phyloP scores from a whole-genome alignment of 2,888 invertebrate genomes.

The Ligdia adustata region DNA sequence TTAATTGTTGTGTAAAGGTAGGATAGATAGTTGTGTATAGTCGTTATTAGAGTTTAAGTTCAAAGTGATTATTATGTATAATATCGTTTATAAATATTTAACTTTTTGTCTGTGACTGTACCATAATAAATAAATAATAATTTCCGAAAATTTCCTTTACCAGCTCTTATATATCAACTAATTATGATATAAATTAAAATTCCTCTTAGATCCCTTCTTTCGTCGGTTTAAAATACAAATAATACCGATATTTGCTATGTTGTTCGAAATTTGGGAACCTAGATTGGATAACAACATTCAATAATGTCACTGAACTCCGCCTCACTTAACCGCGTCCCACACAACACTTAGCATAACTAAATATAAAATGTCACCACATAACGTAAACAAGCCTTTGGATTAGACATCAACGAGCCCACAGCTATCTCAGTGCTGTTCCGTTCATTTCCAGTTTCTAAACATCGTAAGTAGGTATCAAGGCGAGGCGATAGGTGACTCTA shows the following conservation, averaged over 20 bases:
- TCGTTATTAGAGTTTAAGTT: too few relatives aligned
- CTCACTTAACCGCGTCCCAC: slow-evolving; percentile 27
- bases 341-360: slow-evolving; percentile 32
- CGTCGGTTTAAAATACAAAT: neutral
- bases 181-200: too few relatives aligned
- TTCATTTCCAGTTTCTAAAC: slow-evolving; percentile 69
- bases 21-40: too few relatives aligned
- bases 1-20: too few relatives aligned
- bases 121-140: too few relatives aligned
- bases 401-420: slow-evolving; percentile 66
- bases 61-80: too few relatives aligned
- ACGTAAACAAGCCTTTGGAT: slow-evolving; percentile 43
- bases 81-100: too few relatives aligned
- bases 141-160: too few relatives aligned
- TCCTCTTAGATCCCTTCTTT: too few relatives aligned
- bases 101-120: too few relatives aligned
- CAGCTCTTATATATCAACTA: too few relatives aligned
- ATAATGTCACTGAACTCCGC: slow-evolving; percentile 25
- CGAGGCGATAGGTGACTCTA: slow-evolving; percentile 64
- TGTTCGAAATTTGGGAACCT: neutral
- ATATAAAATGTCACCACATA: slow-evolving; percentile 31
- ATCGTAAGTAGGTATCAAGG: slow-evolving; percentile 63
- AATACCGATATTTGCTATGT: neutral
- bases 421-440: slow-evolving; percentile 49
- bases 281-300: slow-evolving; percentile 4